Percentiles rank a stretch among this genome's conserved stretches.
Evolutionary conservation across 35 echinoderm and acorn worm genomes (phyloP).

Genomic region (Anneissia japonica): DNA sequence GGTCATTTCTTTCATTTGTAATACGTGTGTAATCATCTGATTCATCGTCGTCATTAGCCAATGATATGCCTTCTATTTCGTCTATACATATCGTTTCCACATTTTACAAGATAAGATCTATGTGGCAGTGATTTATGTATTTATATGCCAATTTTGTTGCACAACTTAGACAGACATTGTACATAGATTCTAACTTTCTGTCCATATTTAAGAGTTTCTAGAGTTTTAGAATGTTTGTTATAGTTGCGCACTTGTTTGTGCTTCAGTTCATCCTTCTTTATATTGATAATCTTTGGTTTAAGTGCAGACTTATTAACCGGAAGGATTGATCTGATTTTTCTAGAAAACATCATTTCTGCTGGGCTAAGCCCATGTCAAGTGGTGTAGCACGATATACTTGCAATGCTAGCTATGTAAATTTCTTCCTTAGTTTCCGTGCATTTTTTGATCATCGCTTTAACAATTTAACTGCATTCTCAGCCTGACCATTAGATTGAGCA

Average conservation of each 20-base stretch:
- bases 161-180: no score
- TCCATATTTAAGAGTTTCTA: no score
- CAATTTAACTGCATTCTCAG: constrained; percentile 36
- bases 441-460: constrained; percentile 47
- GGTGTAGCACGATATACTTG: constrained; percentile 18
- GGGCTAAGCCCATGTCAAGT: constrained; percentile 34
- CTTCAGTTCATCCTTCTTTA: neutral
- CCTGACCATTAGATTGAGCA: constrained; percentile 58
- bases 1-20: neutral
- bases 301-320: neutral
- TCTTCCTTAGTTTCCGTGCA: constrained; percentile 2
- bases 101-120: no score
- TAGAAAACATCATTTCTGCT: constrained; percentile 35
- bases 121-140: no score
- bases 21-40: neutral
- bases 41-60: neutral
- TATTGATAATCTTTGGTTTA: neutral
- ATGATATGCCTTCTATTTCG: neutral
- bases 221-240: neutral
- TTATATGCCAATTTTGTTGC: no score
- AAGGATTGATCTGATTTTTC: constrained; percentile 24
- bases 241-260: neutral
- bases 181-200: no score
- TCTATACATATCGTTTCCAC: no score
- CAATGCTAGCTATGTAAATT: constrained; percentile 2